phyloP scores from a whole-genome alignment of 1,140 invertebrate species.

The Manduca sexta region DNA sequence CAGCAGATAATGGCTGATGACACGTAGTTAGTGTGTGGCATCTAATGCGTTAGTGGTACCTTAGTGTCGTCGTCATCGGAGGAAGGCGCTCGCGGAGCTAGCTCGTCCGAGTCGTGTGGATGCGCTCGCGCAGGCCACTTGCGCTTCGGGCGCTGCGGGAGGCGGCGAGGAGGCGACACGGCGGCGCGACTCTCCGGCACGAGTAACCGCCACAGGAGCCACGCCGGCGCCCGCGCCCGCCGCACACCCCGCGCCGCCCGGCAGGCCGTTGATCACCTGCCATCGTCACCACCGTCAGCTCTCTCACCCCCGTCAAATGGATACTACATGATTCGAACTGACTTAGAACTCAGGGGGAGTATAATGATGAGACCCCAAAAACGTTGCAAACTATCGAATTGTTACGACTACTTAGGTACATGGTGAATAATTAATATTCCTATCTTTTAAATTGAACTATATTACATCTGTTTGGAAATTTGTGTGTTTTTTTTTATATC shows the following conservation, averaged over 20 bases:
- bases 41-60: no score
- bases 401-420: no score
- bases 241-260: conserved; percentile 18
- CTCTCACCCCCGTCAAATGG: no score
- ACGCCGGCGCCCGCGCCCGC: conserved; percentile 25
- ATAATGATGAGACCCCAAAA: no score
- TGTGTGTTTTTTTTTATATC: no score
- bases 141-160: conserved; percentile 80
- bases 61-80: conserved; percentile 80
- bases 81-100: conserved; percentile 55
- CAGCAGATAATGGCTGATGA: not conserved
- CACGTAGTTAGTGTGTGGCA: conserved; percentile 15
- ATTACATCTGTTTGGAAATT: no score
- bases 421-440: no score
- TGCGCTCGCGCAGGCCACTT: conserved; percentile 80
- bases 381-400: no score
- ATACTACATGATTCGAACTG: no score
- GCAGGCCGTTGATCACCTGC: conserved; percentile 56
- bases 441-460: no score
- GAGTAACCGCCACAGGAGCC: conserved; percentile 30
- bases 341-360: no score
- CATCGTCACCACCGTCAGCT: conserved; percentile 13
- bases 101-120: conserved; percentile 34
- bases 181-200: conserved; percentile 39
- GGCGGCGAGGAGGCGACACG: conserved; percentile 71